Percentiles rank a stretch among this genome's conserved stretches.
These are phyloP conservation scores for Phasianus colchicus DNA, from an alignment of 2,113 vertebrate species.

Conservation along the genomic window DNA sequence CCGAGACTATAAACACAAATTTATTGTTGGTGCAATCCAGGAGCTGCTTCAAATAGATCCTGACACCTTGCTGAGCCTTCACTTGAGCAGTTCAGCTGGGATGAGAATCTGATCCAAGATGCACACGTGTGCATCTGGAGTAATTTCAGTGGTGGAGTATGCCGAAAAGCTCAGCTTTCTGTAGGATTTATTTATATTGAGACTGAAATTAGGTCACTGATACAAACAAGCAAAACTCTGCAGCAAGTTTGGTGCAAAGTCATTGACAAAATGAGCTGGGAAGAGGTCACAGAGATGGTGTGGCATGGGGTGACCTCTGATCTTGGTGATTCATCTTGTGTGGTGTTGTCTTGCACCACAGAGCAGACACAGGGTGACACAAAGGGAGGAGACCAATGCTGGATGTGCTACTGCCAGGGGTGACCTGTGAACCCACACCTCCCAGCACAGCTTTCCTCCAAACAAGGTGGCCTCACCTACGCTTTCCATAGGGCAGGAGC, in stretches of 20 bases:
- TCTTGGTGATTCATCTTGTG: background rate
- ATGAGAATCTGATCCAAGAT: background rate
- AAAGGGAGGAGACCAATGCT: background rate
- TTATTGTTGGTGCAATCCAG: background rate
- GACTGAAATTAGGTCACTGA: background rate
- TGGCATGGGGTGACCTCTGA: background rate
- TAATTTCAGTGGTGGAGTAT: background rate
- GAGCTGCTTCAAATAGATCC: background rate
- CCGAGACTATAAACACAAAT: background rate
- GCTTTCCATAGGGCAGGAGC: rapidly evolving
- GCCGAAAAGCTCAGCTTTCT: background rate
- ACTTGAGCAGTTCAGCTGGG: background rate
- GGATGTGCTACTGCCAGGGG: background rate
- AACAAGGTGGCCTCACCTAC: background rate
- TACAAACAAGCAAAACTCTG: background rate
- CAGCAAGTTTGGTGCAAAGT: background rate
- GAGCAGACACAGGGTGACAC: background rate
- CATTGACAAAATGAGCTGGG: background rate
- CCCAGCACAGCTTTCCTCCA: background rate
- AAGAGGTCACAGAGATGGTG: background rate
- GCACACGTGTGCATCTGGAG: background rate
- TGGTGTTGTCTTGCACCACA: rapidly evolving
- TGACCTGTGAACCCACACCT: background rate
- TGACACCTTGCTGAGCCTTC: background rate
- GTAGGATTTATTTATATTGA: background rate